Base-by-base conservation (phyloP, 2,113 vertebrate species). In the Cercocebus atys region DNA sequence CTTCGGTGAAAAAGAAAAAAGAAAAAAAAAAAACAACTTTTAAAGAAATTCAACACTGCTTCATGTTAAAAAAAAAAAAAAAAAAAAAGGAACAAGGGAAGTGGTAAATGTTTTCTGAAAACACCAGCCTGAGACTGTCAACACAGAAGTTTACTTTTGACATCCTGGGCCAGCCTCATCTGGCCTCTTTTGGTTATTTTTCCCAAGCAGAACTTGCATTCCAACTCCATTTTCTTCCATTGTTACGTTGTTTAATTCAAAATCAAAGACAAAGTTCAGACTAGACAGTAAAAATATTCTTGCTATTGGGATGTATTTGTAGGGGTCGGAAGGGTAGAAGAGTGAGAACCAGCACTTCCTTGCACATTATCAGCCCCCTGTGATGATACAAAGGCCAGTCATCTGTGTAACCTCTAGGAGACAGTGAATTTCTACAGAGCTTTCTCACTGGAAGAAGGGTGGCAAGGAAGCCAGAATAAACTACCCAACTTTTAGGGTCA, bases 251-350 rank as follows among this genome's bases (percentile, higher is more conserved):
- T 55, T 84, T 72, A 88, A 32, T 86, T 93, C 50, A 95, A 72
- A 89, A 90, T 92, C 73, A 92, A 64, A 97, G 81, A 38, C 75
- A 40, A 96, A 76, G 59, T 78, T 94, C 76, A 88, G n/a, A 64
- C 40, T 87, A 20, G 12, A 82, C 45, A 89, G 38, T 82, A 50
- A 92, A 97, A 92, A 52, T 66, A 32, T 22, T 66, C 17, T 75
- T 90, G 11, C 70, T 55, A 7, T 27, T n/a, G 22, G 11, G 17
- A 64, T 90, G 50, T 27, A 75, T 50, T 95, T 73, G 6, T 18
- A 2, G 30, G 22, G 3, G 9, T 40, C 23, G 32, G 38, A 92
- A 83, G 25, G 66, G 30, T 3, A 57, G n/a, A 91, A 16, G 3
- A 93, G 14, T 61, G 22, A 94, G 8, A 92, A 55, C 14, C 18